Percentiles rank a stretch among this genome's conserved stretches.
phyloP scores from a whole-genome alignment of 2,888 invertebrate genomes.

The Erpobdella octoculata region DNA sequence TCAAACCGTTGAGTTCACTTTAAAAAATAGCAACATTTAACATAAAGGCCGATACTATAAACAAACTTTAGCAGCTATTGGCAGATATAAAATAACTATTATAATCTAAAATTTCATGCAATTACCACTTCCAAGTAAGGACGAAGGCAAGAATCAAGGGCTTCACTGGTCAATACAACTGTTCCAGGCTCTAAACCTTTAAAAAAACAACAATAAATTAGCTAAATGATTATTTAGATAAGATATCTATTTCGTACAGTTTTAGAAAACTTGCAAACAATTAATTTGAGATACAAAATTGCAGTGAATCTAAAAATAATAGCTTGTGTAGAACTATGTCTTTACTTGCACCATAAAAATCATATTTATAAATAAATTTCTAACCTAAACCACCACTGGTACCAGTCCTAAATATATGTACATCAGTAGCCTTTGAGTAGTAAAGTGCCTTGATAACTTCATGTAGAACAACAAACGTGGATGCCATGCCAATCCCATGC shows the following conservation, averaged over 20 bases:
- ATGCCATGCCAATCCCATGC: constrained; percentile 98
- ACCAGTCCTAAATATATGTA: constrained; percentile 80
- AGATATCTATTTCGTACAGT: constrained; percentile 48
- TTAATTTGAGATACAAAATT: no score
- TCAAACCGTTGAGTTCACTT: not conserved
- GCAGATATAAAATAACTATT: not conserved
- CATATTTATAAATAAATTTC: no score
- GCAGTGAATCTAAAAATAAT: no score
- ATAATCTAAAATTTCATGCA: not conserved
- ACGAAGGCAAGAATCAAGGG: constrained; percentile 75
- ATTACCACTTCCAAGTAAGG: constrained; percentile 74
- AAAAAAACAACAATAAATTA: not conserved
- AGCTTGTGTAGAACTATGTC: no score
- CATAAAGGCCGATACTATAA: no score
- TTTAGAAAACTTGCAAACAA: no score
- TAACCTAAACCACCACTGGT: constrained; percentile 91
- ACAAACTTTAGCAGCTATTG: no score
- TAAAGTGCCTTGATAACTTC: constrained; percentile 93
- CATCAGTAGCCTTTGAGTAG: constrained; percentile 74
- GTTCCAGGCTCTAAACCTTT: constrained; percentile 60
- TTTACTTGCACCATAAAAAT: no score
- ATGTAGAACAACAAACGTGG: constrained; percentile 85
- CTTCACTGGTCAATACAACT: constrained; percentile 83
- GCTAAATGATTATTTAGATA: not conserved
- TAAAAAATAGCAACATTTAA: not conserved